Evolutionary conservation across 2,888 invertebrate species (phyloP).

Genomic region (Parnassius glacialis): DNA sequence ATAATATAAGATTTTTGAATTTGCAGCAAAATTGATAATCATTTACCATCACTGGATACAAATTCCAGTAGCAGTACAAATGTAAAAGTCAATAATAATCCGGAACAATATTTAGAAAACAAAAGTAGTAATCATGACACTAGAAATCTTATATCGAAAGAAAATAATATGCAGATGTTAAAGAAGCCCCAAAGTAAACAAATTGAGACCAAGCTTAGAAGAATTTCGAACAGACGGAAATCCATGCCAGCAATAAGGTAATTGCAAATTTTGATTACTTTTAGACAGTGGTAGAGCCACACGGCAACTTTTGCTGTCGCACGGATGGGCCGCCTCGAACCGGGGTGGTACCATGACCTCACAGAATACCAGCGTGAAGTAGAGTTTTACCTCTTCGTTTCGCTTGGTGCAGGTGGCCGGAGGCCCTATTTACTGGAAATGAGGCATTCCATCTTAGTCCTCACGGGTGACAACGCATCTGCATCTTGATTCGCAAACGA

Average conservation of each 20-base stretch:
- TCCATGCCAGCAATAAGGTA: slow-evolving; percentile 57
- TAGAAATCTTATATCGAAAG: slow-evolving; percentile 38
- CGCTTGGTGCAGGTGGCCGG: too few species aligned
- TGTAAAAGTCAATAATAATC: slow-evolving; percentile 2
- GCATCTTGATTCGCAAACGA: too few species aligned
- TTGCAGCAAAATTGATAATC: slow-evolving; percentile 15
- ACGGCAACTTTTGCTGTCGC: too few species aligned
- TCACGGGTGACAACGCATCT: too few species aligned
- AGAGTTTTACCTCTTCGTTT: too few species aligned
- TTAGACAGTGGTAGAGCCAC: too few species aligned
- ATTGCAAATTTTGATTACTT: neutral
- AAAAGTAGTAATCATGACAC: slow-evolving; percentile 29
- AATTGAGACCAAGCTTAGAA: slow-evolving; percentile 30
- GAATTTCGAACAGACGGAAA: slow-evolving; percentile 52
- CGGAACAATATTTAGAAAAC: neutral
- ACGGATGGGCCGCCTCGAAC: too few species aligned
- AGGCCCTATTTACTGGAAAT: too few species aligned
- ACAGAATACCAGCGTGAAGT: too few species aligned
- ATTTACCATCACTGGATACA: slow-evolving; percentile 2
- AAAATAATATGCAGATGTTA: slow-evolving; percentile 14
- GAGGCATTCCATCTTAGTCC: too few species aligned
- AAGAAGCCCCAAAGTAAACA: slow-evolving; percentile 21
- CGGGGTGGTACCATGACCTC: too few species aligned
- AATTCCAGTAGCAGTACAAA: neutral
- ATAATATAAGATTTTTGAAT: neutral